Conservation (phyloP, 1,140 invertebrate genomes). For the Lepidotrigona ventralis region DNA sequence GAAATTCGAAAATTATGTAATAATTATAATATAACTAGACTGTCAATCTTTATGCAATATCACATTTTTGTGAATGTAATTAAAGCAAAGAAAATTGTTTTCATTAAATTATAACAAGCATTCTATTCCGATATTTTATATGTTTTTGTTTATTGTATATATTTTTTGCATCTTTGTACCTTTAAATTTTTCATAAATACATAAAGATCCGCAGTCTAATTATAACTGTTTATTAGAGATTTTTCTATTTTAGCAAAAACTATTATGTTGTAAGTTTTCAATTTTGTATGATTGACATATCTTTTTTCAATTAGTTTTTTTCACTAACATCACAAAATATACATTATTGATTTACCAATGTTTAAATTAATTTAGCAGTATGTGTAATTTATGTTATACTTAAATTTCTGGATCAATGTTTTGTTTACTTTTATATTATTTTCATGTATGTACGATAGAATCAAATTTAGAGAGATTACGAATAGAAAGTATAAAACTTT, state of each 20-base stretch:
- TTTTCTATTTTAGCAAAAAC: not conserved
- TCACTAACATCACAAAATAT: not conserved
- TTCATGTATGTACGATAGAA: not conserved
- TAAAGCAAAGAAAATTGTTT: no score
- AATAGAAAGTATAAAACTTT: not conserved
- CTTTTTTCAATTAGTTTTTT: not conserved
- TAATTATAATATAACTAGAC: not conserved
- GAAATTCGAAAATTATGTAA: slow-evolving; percentile 1
- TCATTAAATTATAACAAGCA: no score
- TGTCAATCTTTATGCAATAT: no score
- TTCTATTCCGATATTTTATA: no score
- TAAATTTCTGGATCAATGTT: not conserved
- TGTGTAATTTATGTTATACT: not conserved
- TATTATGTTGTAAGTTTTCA: not conserved
- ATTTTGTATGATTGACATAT: not conserved
- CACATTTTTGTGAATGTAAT: no score
- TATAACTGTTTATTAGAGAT: slow-evolving; percentile 10
- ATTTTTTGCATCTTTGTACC: no score
- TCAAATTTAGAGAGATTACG: not conserved
- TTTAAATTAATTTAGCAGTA: slow-evolving; percentile 1
- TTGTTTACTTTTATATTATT: slow-evolving; percentile 19
- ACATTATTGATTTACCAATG: not conserved
- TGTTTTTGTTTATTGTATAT: no score
- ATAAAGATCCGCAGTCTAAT: not conserved
- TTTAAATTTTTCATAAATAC: no score